Evolutionary conservation across 2,888 invertebrate genomes (phyloP).

Genomic region (Carterocephalus palaemon): DNA sequence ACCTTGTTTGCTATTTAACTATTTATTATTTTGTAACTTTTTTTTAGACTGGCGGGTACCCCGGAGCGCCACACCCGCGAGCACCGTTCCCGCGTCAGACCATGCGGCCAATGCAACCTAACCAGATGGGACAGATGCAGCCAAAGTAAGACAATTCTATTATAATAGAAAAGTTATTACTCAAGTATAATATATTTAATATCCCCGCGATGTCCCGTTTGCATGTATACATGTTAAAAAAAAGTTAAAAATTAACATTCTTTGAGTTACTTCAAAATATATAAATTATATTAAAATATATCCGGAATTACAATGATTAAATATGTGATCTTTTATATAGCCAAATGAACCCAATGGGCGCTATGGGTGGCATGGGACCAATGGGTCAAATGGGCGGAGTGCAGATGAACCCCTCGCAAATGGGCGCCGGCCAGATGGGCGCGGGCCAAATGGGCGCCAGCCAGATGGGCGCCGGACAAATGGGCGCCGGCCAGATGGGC

Average conservation of each 20-base stretch:
- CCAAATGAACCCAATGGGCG: constrained; percentile 72
- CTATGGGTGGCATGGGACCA: constrained; percentile 68
- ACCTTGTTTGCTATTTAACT: no score
- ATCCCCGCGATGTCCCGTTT: no score
- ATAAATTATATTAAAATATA: no score
- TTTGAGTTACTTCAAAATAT: no score
- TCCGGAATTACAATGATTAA: no score
- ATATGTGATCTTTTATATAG: constrained; percentile 40
- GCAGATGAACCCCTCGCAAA: constrained; percentile 61
- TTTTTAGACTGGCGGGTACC: constrained; percentile 54
- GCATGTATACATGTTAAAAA: no score
- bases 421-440: constrained; percentile 58
- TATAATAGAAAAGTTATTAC: no score
- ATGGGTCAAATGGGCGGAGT: constrained; percentile 57
- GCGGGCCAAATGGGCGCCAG: constrained; percentile 58
- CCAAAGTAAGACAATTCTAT: constrained; percentile 53
- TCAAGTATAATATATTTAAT: no score
- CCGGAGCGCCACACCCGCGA: constrained; percentile 59
- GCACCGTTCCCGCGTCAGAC: constrained; percentile 64
- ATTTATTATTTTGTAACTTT: not conserved
- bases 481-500: constrained; percentile 59
- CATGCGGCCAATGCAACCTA: constrained; percentile 71
- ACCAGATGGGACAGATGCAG: constrained; percentile 71
- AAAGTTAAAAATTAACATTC: no score
- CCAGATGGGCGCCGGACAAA: constrained; percentile 61